A percentile compares a stretch with the other conserved stretches of the same genome.
Conservation (phyloP, 2,113 vertebrate species). For the Platysteira castanea region DNA sequence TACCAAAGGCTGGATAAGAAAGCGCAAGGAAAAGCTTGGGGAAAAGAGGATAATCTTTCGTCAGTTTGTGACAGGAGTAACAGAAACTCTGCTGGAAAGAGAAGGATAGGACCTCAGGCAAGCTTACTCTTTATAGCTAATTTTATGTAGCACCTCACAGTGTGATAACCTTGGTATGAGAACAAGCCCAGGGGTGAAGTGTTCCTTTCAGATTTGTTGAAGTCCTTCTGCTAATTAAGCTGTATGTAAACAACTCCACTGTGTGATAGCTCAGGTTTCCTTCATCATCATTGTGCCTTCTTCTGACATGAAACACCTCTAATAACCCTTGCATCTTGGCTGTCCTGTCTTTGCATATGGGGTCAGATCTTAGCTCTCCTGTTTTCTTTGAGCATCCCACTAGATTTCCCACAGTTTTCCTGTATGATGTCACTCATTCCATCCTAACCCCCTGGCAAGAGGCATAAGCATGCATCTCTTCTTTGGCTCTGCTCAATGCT, state of each 20-base stretch:
- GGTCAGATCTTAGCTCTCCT: not conserved
- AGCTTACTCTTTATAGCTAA: not conserved
- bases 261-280: not conserved
- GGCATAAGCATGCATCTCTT: not conserved
- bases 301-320: not conserved
- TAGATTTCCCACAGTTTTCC: not conserved
- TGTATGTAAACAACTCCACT: not conserved
- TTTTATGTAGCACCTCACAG: not conserved
- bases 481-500: not conserved
- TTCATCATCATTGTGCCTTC: not conserved
- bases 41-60: not conserved
- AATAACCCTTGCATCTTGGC: not conserved
- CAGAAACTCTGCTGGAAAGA: not conserved
- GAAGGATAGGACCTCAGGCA: not conserved
- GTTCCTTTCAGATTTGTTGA: not conserved
- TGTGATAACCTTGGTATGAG: slow-evolving; percentile 10
- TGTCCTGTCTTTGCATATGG: not conserved
- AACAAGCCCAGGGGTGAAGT: not conserved
- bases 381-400: not conserved
- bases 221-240: not conserved
- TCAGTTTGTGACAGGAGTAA: not conserved
- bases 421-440: not conserved
- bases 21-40: not conserved
- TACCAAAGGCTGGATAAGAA: not conserved
- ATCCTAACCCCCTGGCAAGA: not conserved